These are phyloP conservation scores for Catalaphyllia jardinei DNA, from an alignment of 64 coral and sea anemone genomes.

Conservation along the genomic window DNA sequence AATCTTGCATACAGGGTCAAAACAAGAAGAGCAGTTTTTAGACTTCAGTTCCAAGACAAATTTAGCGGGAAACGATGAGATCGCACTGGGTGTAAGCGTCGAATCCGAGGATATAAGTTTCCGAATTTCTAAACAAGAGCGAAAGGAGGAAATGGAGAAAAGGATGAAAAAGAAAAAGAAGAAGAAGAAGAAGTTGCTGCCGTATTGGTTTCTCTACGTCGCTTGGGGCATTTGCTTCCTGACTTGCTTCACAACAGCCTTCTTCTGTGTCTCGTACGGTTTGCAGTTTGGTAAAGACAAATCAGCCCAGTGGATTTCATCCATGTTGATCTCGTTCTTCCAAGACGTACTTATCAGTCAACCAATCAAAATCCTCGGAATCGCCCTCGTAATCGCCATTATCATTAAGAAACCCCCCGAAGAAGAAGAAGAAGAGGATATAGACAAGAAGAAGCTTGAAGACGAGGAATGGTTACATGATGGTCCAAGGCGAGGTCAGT, in stretches of 20 bases:
- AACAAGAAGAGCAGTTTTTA: slow-evolving; percentile 69
- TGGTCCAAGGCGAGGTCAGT: slow-evolving; percentile 19
- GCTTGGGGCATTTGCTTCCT: slow-evolving; percentile 83
- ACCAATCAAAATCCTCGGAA: slow-evolving; percentile 74
- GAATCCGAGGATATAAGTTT: slow-evolving; percentile 83
- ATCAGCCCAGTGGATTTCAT: slow-evolving; percentile 87
- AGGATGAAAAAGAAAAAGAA: slow-evolving; percentile 91
- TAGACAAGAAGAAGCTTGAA: slow-evolving; percentile 83
- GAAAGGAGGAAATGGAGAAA: slow-evolving; percentile 82
- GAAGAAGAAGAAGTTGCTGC: slow-evolving; percentile 90
- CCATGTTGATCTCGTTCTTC: slow-evolving; percentile 93
- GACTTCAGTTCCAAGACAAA: slow-evolving; percentile 71
- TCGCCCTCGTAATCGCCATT: slow-evolving; percentile 78
- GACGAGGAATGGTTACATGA: slow-evolving; percentile 92
- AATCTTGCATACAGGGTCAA: slow-evolving; percentile 78
- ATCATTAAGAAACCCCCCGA: slow-evolving; percentile 89
- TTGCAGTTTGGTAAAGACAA: slow-evolving; percentile 95
- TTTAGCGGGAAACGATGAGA: slow-evolving; percentile 20
- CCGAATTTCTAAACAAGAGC: slow-evolving; percentile 89
- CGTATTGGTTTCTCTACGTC: slow-evolving; percentile 91
- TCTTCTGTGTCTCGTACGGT: slow-evolving; percentile 87
- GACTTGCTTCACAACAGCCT: slow-evolving; percentile 75
- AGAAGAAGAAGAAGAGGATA: slow-evolving; percentile 81
- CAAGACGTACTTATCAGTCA: slow-evolving; percentile 92
- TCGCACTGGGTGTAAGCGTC: slow-evolving; percentile 44